Conservation (phyloP, 2,797 vertebrate species). For the Hoplostethus mediterraneus region DNA sequence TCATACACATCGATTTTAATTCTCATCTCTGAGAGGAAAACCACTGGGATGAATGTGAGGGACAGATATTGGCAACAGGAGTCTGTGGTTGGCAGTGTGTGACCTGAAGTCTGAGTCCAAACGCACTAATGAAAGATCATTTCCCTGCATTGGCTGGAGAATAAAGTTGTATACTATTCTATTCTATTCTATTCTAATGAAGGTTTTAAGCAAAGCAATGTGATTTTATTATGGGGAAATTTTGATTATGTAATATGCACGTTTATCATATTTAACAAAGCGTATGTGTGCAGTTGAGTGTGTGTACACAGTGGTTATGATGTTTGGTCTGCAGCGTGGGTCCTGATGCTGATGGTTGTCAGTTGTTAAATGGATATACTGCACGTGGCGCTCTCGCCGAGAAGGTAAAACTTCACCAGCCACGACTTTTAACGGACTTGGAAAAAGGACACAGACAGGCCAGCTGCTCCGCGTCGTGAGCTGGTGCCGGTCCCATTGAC, state of each 20-base stretch:
- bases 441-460: slow-evolving; percentile 54
- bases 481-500: slow-evolving; percentile 41
- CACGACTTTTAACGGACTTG: slow-evolving; percentile 34
- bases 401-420: slow-evolving; percentile 25
- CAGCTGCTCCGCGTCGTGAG: slow-evolving; percentile 62
- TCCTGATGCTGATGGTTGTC: not conserved
- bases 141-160: slow-evolving; percentile 6
- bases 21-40: slow-evolving; percentile 55
- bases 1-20: slow-evolving; percentile 73
- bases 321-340: not conserved
- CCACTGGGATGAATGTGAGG: slow-evolving; percentile 33
- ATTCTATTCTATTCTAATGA: not conserved
- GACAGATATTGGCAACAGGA: slow-evolving; percentile 21
- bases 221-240: not conserved
- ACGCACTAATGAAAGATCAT: slow-evolving; percentile 6
- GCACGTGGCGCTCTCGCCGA: not conserved
- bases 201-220: too few species aligned
- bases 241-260: not conserved
- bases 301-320: not conserved
- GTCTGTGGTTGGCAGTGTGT: slow-evolving; percentile 27
- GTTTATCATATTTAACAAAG: not conserved
- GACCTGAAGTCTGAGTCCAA: slow-evolving; percentile 14
- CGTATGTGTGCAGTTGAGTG: not conserved
- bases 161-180: not conserved
- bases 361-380: not conserved